Evolutionary conservation across 2,888 invertebrate species (phyloP), one percentile per base, ranked within the genome.

Genomic region (Lasioglossum zephyrum): DNA sequence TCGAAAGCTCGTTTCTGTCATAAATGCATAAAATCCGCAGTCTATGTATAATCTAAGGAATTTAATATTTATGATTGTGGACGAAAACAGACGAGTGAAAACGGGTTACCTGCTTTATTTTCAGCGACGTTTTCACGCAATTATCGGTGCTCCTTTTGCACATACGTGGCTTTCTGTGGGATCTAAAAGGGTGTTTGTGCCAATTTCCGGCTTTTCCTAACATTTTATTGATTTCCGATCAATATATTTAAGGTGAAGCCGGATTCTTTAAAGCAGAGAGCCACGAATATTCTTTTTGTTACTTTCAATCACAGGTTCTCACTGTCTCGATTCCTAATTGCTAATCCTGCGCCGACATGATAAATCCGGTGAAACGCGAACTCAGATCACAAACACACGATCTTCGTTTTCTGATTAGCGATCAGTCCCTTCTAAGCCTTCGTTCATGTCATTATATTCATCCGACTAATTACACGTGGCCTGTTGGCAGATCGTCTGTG

Each of bases 381-480:
- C 26, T 49, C 36, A 9, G n/a, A 72, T 77, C 26, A 13, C n/a
- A n/a, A 9, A n/a, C 16, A n/a, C 31, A 73, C 31, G 44, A 60
- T 16, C 44, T 39, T 79, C 80, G n/a, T 66, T 66, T 36, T 18
- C 6, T 0, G 63, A 63, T 63, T 31, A 31, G 16, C 16, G 31
- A 63, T 69, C 26, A 39, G 74, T 39, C n/a, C 74, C 39, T 74
- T 53, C 31, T 18, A 26, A 73, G 79, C 70, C 63, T 82, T 75
- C 70, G 44, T 69, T 77, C 31, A 44, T 81, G 39, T 57, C 69
- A 63, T 47, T 26, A 79, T 49, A 73, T 53, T 63, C 44, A 83
- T 74, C 49, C 57, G 69, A 69, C 75, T 86, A 76, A 85, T 87
- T 85, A 76, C 73, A 77, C 63, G 41, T 22, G 22, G 36, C 31